phyloP scores from a whole-genome alignment of 2,113 vertebrate genomes.

The Hucho hucho region DNA sequence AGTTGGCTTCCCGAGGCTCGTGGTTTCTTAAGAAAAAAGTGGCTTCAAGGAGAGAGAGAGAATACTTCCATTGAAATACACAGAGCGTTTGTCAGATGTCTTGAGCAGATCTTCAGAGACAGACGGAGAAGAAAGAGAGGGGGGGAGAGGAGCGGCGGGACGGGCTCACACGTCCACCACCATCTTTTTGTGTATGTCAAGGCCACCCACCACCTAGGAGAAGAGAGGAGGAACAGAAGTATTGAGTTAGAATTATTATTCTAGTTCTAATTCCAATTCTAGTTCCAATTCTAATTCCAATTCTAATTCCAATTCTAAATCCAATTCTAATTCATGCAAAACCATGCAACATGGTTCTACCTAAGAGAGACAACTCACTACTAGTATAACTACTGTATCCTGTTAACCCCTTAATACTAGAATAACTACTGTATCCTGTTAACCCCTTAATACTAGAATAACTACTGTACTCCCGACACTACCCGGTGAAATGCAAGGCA shows the following conservation, averaged over 20 bases:
- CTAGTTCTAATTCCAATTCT: no score
- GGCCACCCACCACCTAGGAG: slow-evolving; percentile 93
- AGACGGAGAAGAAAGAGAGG: slow-evolving; percentile 95
- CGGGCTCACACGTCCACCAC: slow-evolving; percentile 96
- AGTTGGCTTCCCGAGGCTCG: slow-evolving; percentile 94
- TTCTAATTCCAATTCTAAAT: no score
- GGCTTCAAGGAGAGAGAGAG: slow-evolving; percentile 88
- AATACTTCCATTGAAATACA: slow-evolving; percentile 99
- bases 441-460: no score
- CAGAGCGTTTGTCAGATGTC: slow-evolving; percentile 92
- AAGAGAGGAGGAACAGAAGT: not conserved
- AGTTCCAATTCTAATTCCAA: no score
- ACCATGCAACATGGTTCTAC: no score
- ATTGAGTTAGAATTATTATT: not conserved
- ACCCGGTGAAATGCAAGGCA: no score
- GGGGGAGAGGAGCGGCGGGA: slow-evolving; percentile 56
- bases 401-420: no score
- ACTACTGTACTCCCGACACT: no score
- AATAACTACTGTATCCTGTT: no score
- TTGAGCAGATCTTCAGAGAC: slow-evolving; percentile 98
- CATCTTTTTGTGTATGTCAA: slow-evolving; percentile 99
- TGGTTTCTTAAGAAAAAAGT: slow-evolving; percentile 81
- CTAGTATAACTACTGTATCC: no score
- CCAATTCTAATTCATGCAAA: no score
- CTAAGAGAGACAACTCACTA: no score